Conservation (phyloP, 2,797 vertebrate genomes). For the Salmo trutta region DNA sequence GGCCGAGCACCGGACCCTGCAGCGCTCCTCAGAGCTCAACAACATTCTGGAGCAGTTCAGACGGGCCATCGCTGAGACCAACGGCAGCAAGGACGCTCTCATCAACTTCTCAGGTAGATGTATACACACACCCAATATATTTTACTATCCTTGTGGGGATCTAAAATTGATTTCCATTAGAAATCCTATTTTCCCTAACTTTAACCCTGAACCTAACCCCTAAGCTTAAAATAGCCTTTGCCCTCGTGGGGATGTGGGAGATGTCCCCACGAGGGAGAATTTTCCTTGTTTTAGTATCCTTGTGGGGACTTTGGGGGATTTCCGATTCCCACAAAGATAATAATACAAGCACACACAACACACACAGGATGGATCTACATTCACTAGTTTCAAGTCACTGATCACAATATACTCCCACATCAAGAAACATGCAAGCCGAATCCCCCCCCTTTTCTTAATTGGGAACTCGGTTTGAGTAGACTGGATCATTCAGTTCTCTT, state of each 20-base stretch:
- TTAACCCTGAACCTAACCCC: too few relatives aligned
- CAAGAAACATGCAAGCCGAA: not conserved
- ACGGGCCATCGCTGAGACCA: conserved; percentile 90
- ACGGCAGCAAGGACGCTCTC: conserved; percentile 87
- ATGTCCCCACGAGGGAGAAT: too few relatives aligned
- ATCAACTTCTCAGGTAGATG: conserved; percentile 89
- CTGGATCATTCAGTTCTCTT: not conserved
- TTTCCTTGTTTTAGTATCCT: too few relatives aligned
- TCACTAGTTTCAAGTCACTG: not conserved
- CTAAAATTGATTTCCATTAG: too few relatives aligned
- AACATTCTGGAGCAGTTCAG: conserved; percentile 93
- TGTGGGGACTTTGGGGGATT: too few relatives aligned
- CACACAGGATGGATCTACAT: not conserved
- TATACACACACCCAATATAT: not conserved
- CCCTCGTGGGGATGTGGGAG: too few relatives aligned
- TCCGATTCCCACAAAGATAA: too few relatives aligned
- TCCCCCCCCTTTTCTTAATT: not conserved
- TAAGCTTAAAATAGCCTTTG: too few relatives aligned
- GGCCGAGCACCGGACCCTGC: conserved; percentile 93
- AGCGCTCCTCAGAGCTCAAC: conserved; percentile 94
- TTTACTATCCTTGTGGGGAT: not conserved
- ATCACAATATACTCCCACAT: not conserved
- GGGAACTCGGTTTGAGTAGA: not conserved
- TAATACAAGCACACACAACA: not conserved
- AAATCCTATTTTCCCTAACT: too few relatives aligned